Percentiles rank a stretch among this genome's conserved stretches.
Conservation (phyloP, 2,888 invertebrate genomes). For the Leucophenga maculata region DNA sequence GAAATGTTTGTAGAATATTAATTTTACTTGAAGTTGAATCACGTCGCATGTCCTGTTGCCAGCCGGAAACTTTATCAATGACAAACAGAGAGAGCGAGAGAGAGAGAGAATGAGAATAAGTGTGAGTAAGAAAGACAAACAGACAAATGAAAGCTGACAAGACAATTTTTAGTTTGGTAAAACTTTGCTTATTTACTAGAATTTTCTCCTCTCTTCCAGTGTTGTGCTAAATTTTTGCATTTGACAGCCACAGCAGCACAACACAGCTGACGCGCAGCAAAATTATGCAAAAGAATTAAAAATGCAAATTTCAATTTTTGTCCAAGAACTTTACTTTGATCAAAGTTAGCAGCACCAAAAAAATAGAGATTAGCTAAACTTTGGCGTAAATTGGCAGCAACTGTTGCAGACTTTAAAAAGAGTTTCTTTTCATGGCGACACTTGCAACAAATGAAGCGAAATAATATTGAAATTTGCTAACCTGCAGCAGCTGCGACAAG, state of each 20-base stretch:
- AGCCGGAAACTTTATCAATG: constrained; percentile 35
- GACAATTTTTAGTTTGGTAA: constrained; percentile 52
- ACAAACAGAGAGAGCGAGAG: neutral
- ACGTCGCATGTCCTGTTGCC: constrained; percentile 28
- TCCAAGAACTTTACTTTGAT: neutral
- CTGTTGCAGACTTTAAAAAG: neutral
- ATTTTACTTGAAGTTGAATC: constrained; percentile 50
- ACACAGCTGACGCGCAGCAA: constrained; percentile 58
- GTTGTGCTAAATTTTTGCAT: constrained; percentile 42
- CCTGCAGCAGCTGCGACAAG: no score
- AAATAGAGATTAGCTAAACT: neutral
- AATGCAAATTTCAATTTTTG: constrained; percentile 52
- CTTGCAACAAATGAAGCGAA: neutral
- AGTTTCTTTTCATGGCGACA: neutral
- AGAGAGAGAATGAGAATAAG: neutral
- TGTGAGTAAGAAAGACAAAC: constrained; percentile 28
- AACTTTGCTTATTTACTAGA: constrained; percentile 3
- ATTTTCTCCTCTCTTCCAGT: neutral
- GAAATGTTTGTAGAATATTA: constrained; percentile 54
- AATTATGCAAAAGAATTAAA: constrained; percentile 65
- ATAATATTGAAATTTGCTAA: neutral
- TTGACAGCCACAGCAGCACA: constrained; percentile 45
- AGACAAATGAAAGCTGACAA: constrained; percentile 66
- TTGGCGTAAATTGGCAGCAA: constrained; percentile 13
- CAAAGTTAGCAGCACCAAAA: neutral